A percentile compares a stretch with the other conserved stretches of the same genome.
These are phyloP conservation scores for Trichogramma pretiosum DNA, from an alignment of 1,140 invertebrate genomes.

Conservation along the genomic window DNA sequence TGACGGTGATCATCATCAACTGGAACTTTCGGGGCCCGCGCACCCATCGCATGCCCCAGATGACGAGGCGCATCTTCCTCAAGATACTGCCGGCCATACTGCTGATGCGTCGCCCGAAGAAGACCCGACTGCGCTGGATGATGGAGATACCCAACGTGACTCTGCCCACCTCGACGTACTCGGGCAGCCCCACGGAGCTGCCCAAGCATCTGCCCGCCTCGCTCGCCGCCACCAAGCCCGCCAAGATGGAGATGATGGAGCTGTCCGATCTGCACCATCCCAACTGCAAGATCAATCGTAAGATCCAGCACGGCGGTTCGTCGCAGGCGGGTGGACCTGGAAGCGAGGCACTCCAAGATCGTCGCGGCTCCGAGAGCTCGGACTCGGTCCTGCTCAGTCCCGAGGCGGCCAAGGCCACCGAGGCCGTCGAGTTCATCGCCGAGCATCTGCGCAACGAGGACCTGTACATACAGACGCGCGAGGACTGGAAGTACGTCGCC, in stretches of 20 bases:
- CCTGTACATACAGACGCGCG: conserved; percentile 94
- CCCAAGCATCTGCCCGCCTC: conserved; percentile 59
- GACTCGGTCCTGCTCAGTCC: conserved; percentile 82
- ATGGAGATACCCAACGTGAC: conserved; percentile 91
- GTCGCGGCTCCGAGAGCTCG: conserved; percentile 82
- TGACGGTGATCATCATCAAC: conserved; percentile 98
- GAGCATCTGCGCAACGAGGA: conserved; percentile 95
- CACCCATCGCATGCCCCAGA: conserved; percentile 85
- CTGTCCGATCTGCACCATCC: conserved; percentile 89
- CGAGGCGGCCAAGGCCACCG: conserved; percentile 89
- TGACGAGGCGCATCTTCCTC: conserved; percentile 84
- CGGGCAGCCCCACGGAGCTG: conserved; percentile 68
- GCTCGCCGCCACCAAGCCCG: conserved; percentile 59
- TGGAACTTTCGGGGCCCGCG: conserved; percentile 96
- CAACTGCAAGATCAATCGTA: conserved; percentile 89
- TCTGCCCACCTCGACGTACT: conserved; percentile 64
- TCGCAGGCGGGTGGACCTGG: conserved; percentile 51
- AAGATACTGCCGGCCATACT: conserved; percentile 80
- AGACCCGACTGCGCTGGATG: conserved; percentile 89
- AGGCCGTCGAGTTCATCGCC: conserved; percentile 95
- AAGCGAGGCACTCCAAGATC: conserved; percentile 48
- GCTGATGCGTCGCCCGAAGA: conserved; percentile 85
- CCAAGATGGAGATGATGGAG: conserved; percentile 91
- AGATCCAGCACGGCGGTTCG: conserved; percentile 51
- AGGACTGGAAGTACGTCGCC: conserved; percentile 99